Base-by-base conservation (phyloP, 1,140 invertebrate genomes). In the Mercenaria mercenaria region DNA sequence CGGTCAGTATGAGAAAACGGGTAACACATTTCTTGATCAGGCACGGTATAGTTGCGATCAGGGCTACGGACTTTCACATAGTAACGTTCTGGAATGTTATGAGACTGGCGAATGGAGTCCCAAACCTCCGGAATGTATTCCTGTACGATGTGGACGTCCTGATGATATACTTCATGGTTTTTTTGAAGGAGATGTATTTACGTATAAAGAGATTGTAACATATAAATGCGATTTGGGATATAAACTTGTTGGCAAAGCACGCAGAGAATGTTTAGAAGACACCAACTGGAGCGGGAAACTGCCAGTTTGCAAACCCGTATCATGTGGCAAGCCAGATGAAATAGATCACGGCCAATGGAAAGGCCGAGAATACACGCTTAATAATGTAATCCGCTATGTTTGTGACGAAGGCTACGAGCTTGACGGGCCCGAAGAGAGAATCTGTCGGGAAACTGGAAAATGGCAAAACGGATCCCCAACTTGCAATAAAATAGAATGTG, bases 21-120 rank as follows among this genome's bases (percentile, higher is more conserved):
- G 97, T 0, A 26, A 77, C 18, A 90, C 80, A 1, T 93, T 91
- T 61, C 67, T 92, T 0, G 86, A 87, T 26, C 67, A 69, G 6
- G 93, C 92, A 0, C 96, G 98, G 3, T 99, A 99, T 93, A 97
- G 98, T 89, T 99, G 98, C 94, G 97, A 98, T 41, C 95, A 97
- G 1, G 98, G 98, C 92, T 99, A 97, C 96, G 97, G 98, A 94
- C 95, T 99, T 6, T 34, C 83, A 4, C 98, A 98, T 88, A 88
- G 94, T 0, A 39, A 91, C 11, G 67, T 93, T 84, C 96, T 98
- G 91, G 95, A 98, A 64, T 99, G 99, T 94, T 97, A 98, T 23
- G 98, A 99, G 94, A 98, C 98, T 94, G 98, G 98, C 20, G 98
- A 98, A 0, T 99, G 98, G 98, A 98, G 98, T 89, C 97, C 97